Base-by-base conservation (phyloP, 2,888 invertebrate species). In the Halictus quadricinctus region DNA sequence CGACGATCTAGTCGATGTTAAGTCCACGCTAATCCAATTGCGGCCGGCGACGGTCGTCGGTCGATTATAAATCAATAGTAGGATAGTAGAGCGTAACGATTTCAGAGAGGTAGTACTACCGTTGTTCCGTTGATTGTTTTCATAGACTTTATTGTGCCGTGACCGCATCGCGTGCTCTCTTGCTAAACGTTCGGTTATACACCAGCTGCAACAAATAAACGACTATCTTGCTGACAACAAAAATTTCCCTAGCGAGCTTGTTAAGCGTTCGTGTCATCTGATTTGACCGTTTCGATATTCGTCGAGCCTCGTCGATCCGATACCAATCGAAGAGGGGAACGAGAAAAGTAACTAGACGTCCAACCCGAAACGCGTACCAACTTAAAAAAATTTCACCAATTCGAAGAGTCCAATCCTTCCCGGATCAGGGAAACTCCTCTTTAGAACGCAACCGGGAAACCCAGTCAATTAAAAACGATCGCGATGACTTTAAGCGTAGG, bases 111-210 rank as follows among this genome's bases (percentile, higher is more conserved):
- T 94, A 93, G 92, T 92, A 92, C 88, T 93, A 93, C 89, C 91
- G 94, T 94, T 94, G 93, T 94, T 94, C 90, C 88, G 94, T 94
- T 94, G 83, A 94, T 94, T 93, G 94, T 94, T 94, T 94, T 93
- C 83, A 93, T 94, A 94, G 93, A 94, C 93, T 94, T 94, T 94
- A 94, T 94, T 93, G 85, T 85, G 90, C 91, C 90, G 92, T 92
- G 89, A 91, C 92, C 92, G 92, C 88, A 92, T 92, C 91, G 91
- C 91, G 90, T 80, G 86, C 54, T 81, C 84, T 84, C 80, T 77
- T 81, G 79, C 79, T 79, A 72, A 81, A 79, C 79, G 46, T 82
- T 77, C 85, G 69, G 76, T 85, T 77, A 58, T 58, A n/a, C 66
- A 46, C 66, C 77, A 77, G 77, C 82, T 80, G 36, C 76, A 73